A percentile compares a stretch with the other conserved stretches of the same genome.
Conservation (phyloP, 2,113 vertebrate species). For the Tretioscincus oriximinensis region DNA sequence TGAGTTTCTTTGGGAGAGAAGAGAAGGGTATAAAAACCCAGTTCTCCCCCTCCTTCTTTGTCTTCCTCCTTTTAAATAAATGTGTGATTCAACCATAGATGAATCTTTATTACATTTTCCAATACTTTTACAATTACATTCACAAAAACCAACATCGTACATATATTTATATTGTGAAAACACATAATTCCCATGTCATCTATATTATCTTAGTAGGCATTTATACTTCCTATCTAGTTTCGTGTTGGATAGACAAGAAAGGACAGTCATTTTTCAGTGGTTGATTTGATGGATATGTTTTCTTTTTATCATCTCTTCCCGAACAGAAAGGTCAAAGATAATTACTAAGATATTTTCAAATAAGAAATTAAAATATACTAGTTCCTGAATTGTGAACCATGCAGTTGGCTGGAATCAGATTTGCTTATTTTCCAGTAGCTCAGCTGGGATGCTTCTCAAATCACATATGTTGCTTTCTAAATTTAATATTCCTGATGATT, state of each 20-base stretch:
- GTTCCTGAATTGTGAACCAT: background rate
- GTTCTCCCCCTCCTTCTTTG: too few species aligned
- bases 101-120: background rate
- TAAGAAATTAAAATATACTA: background rate
- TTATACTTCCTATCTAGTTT: constrained; percentile 33
- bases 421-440: background rate
- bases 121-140: too few species aligned
- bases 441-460: background rate
- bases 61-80: constrained; percentile 16
- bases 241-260: background rate
- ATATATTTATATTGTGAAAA: too few species aligned
- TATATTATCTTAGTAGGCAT: constrained; percentile 10
- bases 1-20: too few species aligned
- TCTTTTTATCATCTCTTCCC: background rate
- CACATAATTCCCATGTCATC: background rate
- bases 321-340: background rate
- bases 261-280: too few species aligned
- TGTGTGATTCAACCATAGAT: background rate
- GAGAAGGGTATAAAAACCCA: too few species aligned
- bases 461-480: background rate
- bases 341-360: background rate
- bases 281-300: too few species aligned
- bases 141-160: too few species aligned
- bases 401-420: background rate
- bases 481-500: background rate